These are phyloP conservation scores for Barypeithes pellucidus DNA, from an alignment of 2,888 invertebrate genomes.

Conservation along the genomic window DNA sequence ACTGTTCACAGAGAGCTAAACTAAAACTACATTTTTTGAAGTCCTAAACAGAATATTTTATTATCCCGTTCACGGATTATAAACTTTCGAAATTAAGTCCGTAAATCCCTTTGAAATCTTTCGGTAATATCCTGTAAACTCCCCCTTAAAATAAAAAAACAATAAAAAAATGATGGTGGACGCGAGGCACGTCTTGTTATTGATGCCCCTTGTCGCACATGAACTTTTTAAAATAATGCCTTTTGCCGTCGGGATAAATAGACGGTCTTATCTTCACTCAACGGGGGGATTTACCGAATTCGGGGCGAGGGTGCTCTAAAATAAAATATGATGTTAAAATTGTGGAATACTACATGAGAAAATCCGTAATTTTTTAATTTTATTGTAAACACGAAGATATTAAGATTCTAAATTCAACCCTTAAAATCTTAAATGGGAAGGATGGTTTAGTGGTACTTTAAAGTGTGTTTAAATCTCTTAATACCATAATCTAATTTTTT, in stretches of 20 bases:
- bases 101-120: constrained; percentile 46
- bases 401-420: too few relatives aligned
- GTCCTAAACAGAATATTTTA: constrained; percentile 27
- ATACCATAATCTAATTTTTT: too few relatives aligned
- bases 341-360: too few relatives aligned
- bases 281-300: constrained; percentile 64
- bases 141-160: constrained; percentile 37
- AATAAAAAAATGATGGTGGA: constrained; percentile 52
- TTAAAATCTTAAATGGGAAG: too few relatives aligned
- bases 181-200: constrained; percentile 49
- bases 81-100: constrained; percentile 46
- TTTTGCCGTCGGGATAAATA: constrained; percentile 69
- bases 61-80: constrained; percentile 49
- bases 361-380: too few relatives aligned
- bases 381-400: too few relatives aligned
- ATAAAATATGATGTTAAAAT: not conserved
- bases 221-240: constrained; percentile 71
- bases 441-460: too few relatives aligned
- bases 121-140: constrained; percentile 38
- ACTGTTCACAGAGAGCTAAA: too few relatives aligned
- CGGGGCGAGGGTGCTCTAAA: constrained; percentile 25
- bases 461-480: too few relatives aligned
- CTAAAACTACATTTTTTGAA: too few relatives aligned
- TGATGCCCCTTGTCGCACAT: constrained; percentile 57
- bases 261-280: constrained; percentile 69